These are phyloP conservation scores for Tenthredo distinguenda DNA, from an alignment of 2,888 invertebrate genomes.

Conservation along the genomic window DNA sequence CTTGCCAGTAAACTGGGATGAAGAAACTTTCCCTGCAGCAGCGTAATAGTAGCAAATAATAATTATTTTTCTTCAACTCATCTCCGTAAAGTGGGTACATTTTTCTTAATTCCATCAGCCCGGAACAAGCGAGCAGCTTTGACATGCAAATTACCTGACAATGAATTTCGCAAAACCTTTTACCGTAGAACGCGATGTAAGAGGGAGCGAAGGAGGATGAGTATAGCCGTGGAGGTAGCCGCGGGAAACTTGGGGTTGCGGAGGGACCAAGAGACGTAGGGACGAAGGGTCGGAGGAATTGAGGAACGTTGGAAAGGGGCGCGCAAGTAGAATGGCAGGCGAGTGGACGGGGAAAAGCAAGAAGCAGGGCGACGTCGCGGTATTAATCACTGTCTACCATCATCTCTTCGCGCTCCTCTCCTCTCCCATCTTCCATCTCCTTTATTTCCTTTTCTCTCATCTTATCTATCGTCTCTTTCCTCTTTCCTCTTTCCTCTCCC, in stretches of 20 bases:
- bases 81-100: slow-evolving; percentile 65
- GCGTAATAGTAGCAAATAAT: slow-evolving; percentile 47
- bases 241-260: slow-evolving; percentile 55
- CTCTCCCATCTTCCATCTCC: slow-evolving; percentile 43
- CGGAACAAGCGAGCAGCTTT: slow-evolving; percentile 65
- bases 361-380: slow-evolving; percentile 74
- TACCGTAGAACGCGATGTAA: slow-evolving; percentile 70
- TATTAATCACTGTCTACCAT: slow-evolving; percentile 77
- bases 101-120: slow-evolving; percentile 57
- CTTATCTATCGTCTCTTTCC: not conserved
- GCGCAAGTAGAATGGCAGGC: slow-evolving; percentile 60
- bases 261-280: slow-evolving; percentile 28
- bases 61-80: slow-evolving; percentile 62
- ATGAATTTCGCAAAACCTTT: slow-evolving; percentile 78
- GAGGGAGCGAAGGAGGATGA: slow-evolving; percentile 61
- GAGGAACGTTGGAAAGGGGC: slow-evolving; percentile 39
- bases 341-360: slow-evolving; percentile 62
- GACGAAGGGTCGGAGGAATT: slow-evolving; percentile 48
- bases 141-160: slow-evolving; percentile 76
- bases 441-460: slow-evolving; percentile 22
- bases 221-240: slow-evolving; percentile 56
- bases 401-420: slow-evolving; percentile 60
- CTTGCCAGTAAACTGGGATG: not conserved
- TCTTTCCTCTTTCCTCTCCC: not conserved
- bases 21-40: not conserved